Evolutionary conservation across 2,797 vertebrate genomes (phyloP), one percentile per base, ranked within the genome.

Genomic region (Avahi laniger): DNA sequence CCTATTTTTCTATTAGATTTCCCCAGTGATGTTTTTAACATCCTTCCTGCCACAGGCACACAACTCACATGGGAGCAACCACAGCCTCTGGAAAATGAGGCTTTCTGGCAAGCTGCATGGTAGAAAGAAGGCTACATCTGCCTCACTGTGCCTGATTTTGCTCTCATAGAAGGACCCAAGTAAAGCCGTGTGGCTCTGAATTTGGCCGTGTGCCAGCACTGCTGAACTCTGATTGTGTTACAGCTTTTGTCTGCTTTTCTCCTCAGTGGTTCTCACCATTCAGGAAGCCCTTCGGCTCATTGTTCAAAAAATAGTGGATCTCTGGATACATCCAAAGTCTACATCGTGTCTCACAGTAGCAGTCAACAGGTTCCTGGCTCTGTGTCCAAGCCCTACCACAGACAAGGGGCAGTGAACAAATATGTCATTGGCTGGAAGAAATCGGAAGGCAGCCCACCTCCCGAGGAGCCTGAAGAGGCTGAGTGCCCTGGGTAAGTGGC

Each of bases 291-390:
- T 5, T 99, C 99, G 11, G 98, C 99, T 65, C 99, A 99, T 84
- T 99, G 99, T 89, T 99, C 99, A 94, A 99, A 99, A 96, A 99
- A 98, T 97, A 99, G 98, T 79, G 98, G 99, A 65, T 99, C 99
- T 59, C 98, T 99, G 97, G 99, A 99, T 98, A 99, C 99, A n/a
- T 99, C 99, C 98, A 99, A 99, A 98, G 99, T 99, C 97, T 99
- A 99, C 97, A 99, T 99, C 97, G 99, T 99, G 97, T 99, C 99
- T 0, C 99, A 99, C 98, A 98, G 98, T 75, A 98, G 98, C 38
- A 95, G 97, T 63, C 98, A 98, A 1, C 98, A 98, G 94, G 94
- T 97, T 41, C 75, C 98, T 85, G 98, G 99, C 90, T 98, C 99
- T 26, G 88, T 98, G 91, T 97, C 98, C 95, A 99, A 99, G 97